A percentile compares a stretch with the other conserved stretches of the same genome.
phyloP scores from a whole-genome alignment of 2,888 invertebrate species.

The Pyrocoelia pectoralis region DNA sequence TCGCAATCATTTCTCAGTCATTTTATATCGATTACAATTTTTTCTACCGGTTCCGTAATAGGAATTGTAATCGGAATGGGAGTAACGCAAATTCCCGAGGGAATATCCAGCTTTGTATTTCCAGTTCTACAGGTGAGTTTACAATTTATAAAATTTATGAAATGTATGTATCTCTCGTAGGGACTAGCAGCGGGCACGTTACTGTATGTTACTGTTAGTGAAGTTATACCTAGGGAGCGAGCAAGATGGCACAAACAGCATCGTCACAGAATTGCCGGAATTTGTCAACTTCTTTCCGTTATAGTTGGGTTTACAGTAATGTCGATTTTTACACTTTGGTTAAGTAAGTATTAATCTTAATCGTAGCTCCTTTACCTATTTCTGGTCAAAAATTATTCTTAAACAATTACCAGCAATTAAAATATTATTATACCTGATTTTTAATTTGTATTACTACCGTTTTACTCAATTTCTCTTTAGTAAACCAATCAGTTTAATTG shows the following conservation, averaged over 20 bases:
- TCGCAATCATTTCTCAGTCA: slow-evolving; percentile 59
- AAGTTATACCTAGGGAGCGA: slow-evolving; percentile 78
- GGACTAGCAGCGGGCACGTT: slow-evolving; percentile 79
- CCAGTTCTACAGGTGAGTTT: slow-evolving; percentile 69
- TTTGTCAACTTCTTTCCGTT: slow-evolving; percentile 70
- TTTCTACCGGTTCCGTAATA: slow-evolving; percentile 72
- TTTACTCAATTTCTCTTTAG: too few relatives aligned
- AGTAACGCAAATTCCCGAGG: slow-evolving; percentile 62
- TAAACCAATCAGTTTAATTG: too few relatives aligned
- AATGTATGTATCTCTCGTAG: slow-evolving; percentile 54
- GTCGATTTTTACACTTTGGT: slow-evolving; percentile 68
- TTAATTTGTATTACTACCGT: too few relatives aligned
- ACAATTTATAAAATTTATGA: background rate
- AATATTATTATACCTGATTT: too few relatives aligned
- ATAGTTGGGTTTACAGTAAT: slow-evolving; percentile 69
- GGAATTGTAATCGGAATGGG: slow-evolving; percentile 75
- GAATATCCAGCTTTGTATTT: slow-evolving; percentile 62
- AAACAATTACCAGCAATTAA: too few relatives aligned
- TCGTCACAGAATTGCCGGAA: slow-evolving; percentile 65
- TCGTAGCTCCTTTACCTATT: too few relatives aligned
- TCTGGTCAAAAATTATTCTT: too few relatives aligned
- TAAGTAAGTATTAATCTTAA: slow-evolving; percentile 61
- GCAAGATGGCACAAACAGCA: slow-evolving; percentile 73
- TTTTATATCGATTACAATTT: slow-evolving; percentile 68
- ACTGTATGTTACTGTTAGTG: slow-evolving; percentile 79